Percentiles rank a stretch among this genome's conserved stretches.
phyloP scores from a whole-genome alignment of 2,113 vertebrate species.

The Petrocephalus microphthalmus region DNA sequence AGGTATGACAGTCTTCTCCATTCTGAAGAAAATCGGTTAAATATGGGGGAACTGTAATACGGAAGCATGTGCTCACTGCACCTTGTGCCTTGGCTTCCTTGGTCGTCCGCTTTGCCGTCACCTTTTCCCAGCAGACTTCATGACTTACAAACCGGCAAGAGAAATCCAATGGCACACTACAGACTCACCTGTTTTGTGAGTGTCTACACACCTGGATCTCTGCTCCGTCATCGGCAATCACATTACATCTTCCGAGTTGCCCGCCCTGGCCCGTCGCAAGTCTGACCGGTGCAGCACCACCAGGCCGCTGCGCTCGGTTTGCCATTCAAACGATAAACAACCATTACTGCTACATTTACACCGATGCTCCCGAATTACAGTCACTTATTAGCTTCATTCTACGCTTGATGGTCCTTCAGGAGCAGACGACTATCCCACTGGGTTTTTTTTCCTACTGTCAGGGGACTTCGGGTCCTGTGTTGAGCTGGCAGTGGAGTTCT shows the following conservation, averaged over 20 bases:
- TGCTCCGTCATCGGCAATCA: not conserved
- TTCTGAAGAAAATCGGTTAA: not conserved
- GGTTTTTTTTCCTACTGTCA: not conserved
- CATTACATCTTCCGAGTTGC: not conserved
- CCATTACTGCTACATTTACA: not conserved
- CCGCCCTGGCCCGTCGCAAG: not conserved
- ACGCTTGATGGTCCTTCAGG: not conserved
- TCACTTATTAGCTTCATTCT: not conserved
- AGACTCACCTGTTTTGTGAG: not conserved
- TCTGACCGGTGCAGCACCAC: not conserved
- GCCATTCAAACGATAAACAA: constrained; percentile 2
- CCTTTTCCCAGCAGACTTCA: not conserved
- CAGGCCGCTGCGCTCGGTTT: not conserved
- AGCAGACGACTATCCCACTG: not conserved
- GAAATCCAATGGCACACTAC: not conserved
- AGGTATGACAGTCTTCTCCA: constrained; percentile 21
- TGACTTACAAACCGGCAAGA: not conserved
- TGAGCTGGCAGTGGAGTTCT: not conserved
- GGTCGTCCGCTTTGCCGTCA: too few species aligned
- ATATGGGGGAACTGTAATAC: not conserved
- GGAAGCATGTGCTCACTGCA: not conserved
- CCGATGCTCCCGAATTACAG: not conserved
- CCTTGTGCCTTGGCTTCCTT: not conserved
- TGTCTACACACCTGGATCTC: not conserved
- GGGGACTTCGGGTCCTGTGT: not conserved